These are phyloP conservation scores for Frankliniella fusca DNA, from an alignment of 2,888 invertebrate species.

Conservation along the genomic window DNA sequence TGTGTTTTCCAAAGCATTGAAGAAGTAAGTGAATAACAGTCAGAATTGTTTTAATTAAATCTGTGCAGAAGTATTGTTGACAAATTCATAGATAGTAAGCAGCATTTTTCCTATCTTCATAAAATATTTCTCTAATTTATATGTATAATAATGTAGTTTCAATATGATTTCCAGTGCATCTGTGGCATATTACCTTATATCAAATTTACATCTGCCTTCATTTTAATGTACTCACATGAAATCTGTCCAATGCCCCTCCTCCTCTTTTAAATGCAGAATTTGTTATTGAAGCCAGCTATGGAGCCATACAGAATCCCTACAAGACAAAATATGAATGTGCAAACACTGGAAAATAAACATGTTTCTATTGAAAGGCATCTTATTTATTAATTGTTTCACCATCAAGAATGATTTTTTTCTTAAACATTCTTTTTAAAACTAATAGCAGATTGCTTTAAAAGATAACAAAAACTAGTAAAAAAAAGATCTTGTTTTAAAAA, in stretches of 20 bases:
- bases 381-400: background rate
- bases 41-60: constrained; percentile 8
- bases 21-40: background rate
- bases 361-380: background rate
- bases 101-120: constrained; percentile 17
- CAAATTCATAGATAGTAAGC: background rate
- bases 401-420: background rate
- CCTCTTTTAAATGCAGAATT: too few species aligned
- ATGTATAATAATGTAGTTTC: constrained; percentile 4
- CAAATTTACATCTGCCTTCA: background rate
- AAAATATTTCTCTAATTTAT: constrained; percentile 26
- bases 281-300: too few species aligned
- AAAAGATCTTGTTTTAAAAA: background rate
- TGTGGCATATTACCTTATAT: background rate
- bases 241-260: too few species aligned
- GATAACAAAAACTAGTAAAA: background rate
- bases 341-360: constrained; percentile 16
- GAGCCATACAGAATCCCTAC: too few species aligned
- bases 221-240: too few species aligned
- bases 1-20: constrained; percentile 16
- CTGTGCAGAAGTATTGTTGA: constrained; percentile 15
- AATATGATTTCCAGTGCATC: background rate
- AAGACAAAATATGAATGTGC: background rate
- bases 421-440: background rate
- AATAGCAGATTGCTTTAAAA: background rate